Evolutionary conservation across 2,888 invertebrate genomes (phyloP).

Genomic region (Synergus laeviventris): DNA sequence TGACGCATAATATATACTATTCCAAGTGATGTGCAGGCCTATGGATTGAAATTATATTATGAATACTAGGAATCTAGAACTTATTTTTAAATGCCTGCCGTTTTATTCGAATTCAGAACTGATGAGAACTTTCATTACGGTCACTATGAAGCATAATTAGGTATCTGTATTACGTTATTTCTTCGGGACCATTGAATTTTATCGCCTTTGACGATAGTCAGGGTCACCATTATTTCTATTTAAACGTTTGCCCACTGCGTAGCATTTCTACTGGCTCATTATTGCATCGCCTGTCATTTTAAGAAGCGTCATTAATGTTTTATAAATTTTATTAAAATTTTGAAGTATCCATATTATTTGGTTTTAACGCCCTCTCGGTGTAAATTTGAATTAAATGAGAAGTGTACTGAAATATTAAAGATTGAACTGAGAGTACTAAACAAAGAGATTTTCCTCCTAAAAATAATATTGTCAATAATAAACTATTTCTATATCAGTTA

Average conservation of each 20-base stretch:
- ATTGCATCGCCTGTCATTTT: conserved; percentile 14
- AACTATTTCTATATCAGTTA: neutral
- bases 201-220: conserved; percentile 35
- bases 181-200: conserved; percentile 29
- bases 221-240: conserved; percentile 55
- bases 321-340: conserved; percentile 9
- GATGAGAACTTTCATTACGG: conserved; percentile 32
- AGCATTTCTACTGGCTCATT: conserved; percentile 59
- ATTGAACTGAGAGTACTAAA: neutral
- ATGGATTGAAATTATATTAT: neutral
- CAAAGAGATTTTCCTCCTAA: neutral
- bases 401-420: no score
- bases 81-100: neutral
- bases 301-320: neutral
- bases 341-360: neutral
- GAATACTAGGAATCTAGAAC: neutral
- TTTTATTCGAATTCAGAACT: conserved; percentile 25
- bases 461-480: neutral
- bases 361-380: no score
- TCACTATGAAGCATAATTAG: conserved; percentile 33
- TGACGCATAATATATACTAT: no score
- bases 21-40: neutral
- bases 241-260: conserved; percentile 57
- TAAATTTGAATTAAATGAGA: no score
- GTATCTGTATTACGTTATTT: conserved; percentile 39